phyloP scores from a whole-genome alignment of 2,797 vertebrate species.

The Cottoperca gobio region DNA sequence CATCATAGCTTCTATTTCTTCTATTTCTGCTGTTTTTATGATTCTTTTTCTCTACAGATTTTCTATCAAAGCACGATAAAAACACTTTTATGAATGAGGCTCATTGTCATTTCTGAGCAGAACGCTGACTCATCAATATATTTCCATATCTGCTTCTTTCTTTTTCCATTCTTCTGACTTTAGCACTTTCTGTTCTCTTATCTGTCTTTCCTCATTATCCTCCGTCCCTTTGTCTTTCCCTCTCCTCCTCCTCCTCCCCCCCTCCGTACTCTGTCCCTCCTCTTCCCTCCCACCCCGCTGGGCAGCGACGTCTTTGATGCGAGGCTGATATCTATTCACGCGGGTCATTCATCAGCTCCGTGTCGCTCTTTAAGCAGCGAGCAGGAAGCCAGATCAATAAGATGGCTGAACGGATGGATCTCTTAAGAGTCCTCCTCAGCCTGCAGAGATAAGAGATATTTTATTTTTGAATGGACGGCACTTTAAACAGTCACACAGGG shows the following conservation, averaged over 20 bases:
- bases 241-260: background rate
- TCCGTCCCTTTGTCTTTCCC: background rate
- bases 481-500: conserved; percentile 53
- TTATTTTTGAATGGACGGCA: conserved; percentile 51
- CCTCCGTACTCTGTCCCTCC: background rate
- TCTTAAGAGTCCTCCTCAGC: conserved; percentile 61
- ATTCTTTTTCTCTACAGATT: no score
- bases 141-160: background rate
- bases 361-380: conserved; percentile 63
- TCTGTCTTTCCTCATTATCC: conserved; percentile 15
- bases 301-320: conserved; percentile 55
- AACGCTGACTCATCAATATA: background rate
- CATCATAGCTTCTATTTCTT: no score
- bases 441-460: conserved; percentile 44
- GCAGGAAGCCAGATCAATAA: conserved; percentile 72
- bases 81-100: no score
- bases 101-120: no score
- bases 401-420: conserved; percentile 62
- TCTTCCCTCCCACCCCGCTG: conserved; percentile 13
- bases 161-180: conserved; percentile 1
- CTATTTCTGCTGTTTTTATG: background rate
- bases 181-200: conserved; percentile 4
- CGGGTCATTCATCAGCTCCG: conserved; percentile 65
- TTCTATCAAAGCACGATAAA: no score
- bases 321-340: conserved; percentile 58